Evolutionary conservation across 2,888 invertebrate species (phyloP).

Genomic region (Carabus problematicus): DNA sequence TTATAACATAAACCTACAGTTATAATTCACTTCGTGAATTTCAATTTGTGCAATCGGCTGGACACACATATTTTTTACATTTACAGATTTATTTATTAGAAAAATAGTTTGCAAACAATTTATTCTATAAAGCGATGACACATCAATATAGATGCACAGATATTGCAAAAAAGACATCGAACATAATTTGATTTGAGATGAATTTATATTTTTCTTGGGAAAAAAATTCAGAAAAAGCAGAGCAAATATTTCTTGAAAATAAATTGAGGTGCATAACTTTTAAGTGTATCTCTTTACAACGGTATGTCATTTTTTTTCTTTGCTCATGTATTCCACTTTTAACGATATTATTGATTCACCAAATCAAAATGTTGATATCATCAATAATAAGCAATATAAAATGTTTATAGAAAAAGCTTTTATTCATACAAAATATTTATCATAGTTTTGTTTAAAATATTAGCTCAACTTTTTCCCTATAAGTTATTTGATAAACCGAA

Average conservation of each 20-base stretch:
- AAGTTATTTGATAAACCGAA: no score
- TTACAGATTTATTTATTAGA: conserved; percentile 26
- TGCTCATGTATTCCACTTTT: no score
- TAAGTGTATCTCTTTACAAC: background rate
- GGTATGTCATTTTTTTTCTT: no score
- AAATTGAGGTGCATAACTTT: conserved; percentile 8
- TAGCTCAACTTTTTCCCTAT: no score
- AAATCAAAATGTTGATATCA: no score
- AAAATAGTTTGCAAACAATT: conserved; percentile 33
- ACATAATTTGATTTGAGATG: conserved; percentile 25
- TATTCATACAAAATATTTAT: no score
- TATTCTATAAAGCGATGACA: background rate
- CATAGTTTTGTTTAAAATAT: no score
- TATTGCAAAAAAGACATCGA: conserved; percentile 20
- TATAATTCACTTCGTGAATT: background rate
- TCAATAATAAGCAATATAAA: no score
- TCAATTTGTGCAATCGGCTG: background rate
- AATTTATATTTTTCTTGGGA: conserved; percentile 12
- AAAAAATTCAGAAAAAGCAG: conserved; percentile 13
- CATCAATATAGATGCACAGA: background rate
- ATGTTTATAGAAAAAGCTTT: no score
- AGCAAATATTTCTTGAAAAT: background rate
- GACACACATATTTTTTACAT: conserved; percentile 27
- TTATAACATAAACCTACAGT: background rate
- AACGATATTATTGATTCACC: no score